Evolutionary conservation across 2,888 invertebrate genomes (phyloP), one percentile per base, ranked within the genome.

Genomic region (Hydriomena furcata): DNA sequence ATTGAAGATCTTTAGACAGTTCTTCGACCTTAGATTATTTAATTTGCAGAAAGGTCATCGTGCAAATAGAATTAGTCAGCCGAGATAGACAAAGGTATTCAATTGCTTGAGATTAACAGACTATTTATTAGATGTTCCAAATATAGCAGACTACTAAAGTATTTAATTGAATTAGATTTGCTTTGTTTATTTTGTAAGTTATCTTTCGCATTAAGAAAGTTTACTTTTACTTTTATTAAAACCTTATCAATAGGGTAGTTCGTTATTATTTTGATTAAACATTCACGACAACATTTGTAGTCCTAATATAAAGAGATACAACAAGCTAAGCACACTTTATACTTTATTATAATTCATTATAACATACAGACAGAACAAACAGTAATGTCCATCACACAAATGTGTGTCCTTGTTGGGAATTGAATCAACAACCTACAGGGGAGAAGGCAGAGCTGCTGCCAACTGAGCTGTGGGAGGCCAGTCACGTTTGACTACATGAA

Each of bases 401-500:
- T n/a, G n/a, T n/a, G n/a, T n/a, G n/a, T n/a, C n/a, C n/a, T n/a
- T n/a, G n/a, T n/a, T n/a, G n/a, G n/a, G n/a, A n/a, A n/a, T n/a
- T n/a, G n/a, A n/a, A n/a, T n/a, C n/a, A n/a, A n/a, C n/a, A n/a
- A n/a, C n/a, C n/a, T n/a, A n/a, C n/a, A n/a, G n/a, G n/a, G n/a
- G n/a, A n/a, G n/a, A n/a, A n/a, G n/a, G n/a, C n/a, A n/a, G n/a
- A n/a, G n/a, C n/a, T n/a, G n/a, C n/a, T n/a, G n/a, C n/a, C n/a
- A n/a, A n/a, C n/a, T n/a, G n/a, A n/a, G n/a, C n/a, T n/a, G n/a
- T n/a, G n/a, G n/a, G n/a, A n/a, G n/a, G n/a, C n/a, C n/a, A n/a
- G n/a, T 17, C 12, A 24, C 23, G 23, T 53, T 35, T 49, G 55
- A 48, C 46, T 60, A 34, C 25, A 24, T 44, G 34, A 45, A 40